phyloP scores from a whole-genome alignment of 2,888 invertebrate species.

The Drosophila differens region DNA sequence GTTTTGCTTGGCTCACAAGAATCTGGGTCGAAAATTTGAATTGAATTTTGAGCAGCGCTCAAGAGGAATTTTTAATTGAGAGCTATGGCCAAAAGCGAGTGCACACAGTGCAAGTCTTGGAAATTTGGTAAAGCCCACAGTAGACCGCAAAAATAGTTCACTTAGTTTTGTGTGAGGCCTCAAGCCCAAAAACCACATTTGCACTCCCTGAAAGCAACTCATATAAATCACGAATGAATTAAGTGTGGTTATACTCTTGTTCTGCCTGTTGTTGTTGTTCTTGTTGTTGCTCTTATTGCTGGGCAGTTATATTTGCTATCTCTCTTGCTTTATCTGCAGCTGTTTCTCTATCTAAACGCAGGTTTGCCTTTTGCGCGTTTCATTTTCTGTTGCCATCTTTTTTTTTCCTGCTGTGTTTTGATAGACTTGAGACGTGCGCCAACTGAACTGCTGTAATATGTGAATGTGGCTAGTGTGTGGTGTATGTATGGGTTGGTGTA shows the following conservation, averaged over 20 bases:
- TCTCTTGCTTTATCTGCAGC: constrained; percentile 22
- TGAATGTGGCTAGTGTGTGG: constrained; percentile 40
- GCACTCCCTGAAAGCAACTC: constrained; percentile 72
- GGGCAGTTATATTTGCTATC: constrained; percentile 36
- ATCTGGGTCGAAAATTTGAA: constrained; percentile 66
- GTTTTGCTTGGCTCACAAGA: constrained; percentile 62
- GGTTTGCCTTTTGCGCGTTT: constrained; percentile 24
- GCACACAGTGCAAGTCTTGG: constrained; percentile 61
- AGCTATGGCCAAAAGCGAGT: constrained; percentile 40
- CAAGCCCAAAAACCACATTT: constrained; percentile 62
- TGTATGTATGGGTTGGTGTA: constrained; percentile 23
- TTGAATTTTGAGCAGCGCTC: constrained; percentile 73
- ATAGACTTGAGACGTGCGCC: constrained; percentile 79
- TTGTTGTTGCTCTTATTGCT: constrained; percentile 13
- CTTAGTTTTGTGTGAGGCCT: constrained; percentile 29
- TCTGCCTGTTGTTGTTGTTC: constrained; percentile 12
- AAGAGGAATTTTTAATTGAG: constrained; percentile 79
- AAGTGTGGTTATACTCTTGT: constrained; percentile 63
- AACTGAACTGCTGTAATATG: constrained; percentile 43
- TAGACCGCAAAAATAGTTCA: constrained; percentile 74
- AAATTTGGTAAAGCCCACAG: constrained; percentile 24
- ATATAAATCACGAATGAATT: constrained; percentile 83
- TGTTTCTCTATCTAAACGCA: constrained; percentile 23
- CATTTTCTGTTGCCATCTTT: constrained; percentile 36
- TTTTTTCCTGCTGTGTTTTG: constrained; percentile 56